Percentiles rank a stretch among this genome's conserved stretches.
Evolutionary conservation across 2,113 vertebrate genomes (phyloP).

Genomic region (Neopipo cinnamomea): DNA sequence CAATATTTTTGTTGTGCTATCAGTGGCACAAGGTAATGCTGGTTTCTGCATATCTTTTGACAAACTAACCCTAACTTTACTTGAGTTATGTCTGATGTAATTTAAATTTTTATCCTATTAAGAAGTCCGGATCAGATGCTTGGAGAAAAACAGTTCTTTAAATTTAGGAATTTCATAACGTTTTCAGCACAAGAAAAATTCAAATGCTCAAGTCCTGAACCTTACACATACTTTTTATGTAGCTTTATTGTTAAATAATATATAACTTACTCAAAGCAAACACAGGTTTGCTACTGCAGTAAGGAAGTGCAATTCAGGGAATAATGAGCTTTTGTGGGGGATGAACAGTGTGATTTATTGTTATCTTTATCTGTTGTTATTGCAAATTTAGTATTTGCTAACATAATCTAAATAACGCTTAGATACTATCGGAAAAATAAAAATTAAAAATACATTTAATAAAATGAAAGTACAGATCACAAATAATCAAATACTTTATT

Average conservation of each 20-base stretch:
- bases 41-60: not conserved
- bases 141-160: not conserved
- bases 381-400: not conserved
- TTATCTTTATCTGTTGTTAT: not conserved
- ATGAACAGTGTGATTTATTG: not conserved
- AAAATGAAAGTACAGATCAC: not conserved
- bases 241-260: not conserved
- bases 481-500: not conserved
- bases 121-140: not conserved
- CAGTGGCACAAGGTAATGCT: too few species aligned
- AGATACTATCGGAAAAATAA: not conserved
- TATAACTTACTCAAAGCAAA: not conserved
- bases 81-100: not conserved
- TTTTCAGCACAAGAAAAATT: constrained; percentile 14
- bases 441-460: not conserved
- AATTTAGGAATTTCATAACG: not conserved
- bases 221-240: not conserved
- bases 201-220: not conserved
- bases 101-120: not conserved
- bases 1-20: not conserved
- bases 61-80: not conserved
- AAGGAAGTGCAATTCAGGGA: not conserved
- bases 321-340: not conserved
- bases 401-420: not conserved
- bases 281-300: not conserved